These are phyloP conservation scores for Ypsolopha sequella DNA, from an alignment of 2,888 invertebrate genomes.

Conservation along the genomic window DNA sequence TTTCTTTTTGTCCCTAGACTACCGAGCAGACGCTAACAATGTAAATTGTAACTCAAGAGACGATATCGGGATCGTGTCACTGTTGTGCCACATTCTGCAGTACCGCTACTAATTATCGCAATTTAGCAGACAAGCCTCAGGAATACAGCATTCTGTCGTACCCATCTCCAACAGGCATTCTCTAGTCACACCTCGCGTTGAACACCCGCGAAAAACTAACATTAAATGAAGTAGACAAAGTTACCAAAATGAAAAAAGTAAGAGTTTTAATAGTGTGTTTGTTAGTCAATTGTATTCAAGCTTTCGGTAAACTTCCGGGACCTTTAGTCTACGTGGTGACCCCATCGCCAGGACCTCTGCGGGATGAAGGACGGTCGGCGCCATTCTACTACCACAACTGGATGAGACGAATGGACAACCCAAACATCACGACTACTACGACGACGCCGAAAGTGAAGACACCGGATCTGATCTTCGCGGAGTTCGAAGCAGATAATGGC, in stretches of 20 bases:
- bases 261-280: not conserved
- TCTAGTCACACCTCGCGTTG: constrained; percentile 33
- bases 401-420: constrained; percentile 51
- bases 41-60: constrained; percentile 46
- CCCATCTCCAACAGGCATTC: constrained; percentile 30
- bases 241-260: not conserved
- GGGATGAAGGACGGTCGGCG: constrained; percentile 37
- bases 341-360: constrained; percentile 33
- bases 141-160: constrained; percentile 1
- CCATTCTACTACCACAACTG: constrained; percentile 59
- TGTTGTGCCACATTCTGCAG: constrained; percentile 46
- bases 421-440: constrained; percentile 24
- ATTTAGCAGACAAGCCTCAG: constrained; percentile 29
- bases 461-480: constrained; percentile 60
- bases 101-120: constrained; percentile 66
- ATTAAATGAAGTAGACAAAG: constrained; percentile 18
- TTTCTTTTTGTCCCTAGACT: constrained; percentile 30
- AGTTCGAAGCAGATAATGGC: constrained; percentile 46
- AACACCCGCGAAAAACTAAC: constrained; percentile 21
- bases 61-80: constrained; percentile 47
- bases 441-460: constrained; percentile 30
- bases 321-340: constrained; percentile 59
- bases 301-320: constrained; percentile 33
- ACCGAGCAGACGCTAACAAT: constrained; percentile 47
- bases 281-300: constrained; percentile 15